Evolutionary conservation across 2,113 vertebrate genomes (phyloP).

Genomic region (Saccopteryx bilineata): DNA sequence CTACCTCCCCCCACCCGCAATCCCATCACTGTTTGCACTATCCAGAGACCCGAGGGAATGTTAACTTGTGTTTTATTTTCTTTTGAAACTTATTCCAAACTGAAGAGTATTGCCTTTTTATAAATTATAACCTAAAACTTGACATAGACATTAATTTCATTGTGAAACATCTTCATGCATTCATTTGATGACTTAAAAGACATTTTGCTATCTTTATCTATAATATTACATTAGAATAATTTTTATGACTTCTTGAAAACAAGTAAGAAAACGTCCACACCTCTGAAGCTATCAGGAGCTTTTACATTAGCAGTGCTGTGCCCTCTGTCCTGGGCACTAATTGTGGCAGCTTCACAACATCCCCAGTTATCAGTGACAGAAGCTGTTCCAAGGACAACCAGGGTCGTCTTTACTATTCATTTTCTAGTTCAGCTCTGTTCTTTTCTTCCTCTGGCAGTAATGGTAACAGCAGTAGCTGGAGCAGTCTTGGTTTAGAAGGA

Average conservation of each 20-base stretch:
- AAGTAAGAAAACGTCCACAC: background rate
- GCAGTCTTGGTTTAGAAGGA: constrained; percentile 99
- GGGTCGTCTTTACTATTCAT: constrained; percentile 81
- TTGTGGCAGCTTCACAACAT: constrained; percentile 47
- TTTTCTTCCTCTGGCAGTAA: constrained; percentile 96
- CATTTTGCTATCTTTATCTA: background rate
- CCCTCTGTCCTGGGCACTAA: background rate
- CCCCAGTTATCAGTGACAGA: constrained; percentile 46
- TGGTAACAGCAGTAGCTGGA: constrained; percentile 99
- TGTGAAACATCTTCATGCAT: background rate
- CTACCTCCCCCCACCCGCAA: accelerated
- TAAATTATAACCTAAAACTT: constrained; percentile 24
- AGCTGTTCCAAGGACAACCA: constrained; percentile 77
- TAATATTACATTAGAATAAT: constrained; percentile 38
- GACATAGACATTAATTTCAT: background rate
- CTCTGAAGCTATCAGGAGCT: background rate
- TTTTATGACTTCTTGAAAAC: constrained; percentile 5
- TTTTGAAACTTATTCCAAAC: constrained; percentile 56
- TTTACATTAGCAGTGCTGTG: background rate
- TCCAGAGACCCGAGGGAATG: background rate
- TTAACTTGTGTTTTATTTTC: background rate
- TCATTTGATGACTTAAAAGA: constrained; percentile 52
- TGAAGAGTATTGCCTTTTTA: constrained; percentile 27
- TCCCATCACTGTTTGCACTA: background rate
- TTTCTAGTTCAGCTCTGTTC: constrained; percentile 91